Conservation (phyloP, 2,888 invertebrate species). For the Bunonema sp. region DNA sequence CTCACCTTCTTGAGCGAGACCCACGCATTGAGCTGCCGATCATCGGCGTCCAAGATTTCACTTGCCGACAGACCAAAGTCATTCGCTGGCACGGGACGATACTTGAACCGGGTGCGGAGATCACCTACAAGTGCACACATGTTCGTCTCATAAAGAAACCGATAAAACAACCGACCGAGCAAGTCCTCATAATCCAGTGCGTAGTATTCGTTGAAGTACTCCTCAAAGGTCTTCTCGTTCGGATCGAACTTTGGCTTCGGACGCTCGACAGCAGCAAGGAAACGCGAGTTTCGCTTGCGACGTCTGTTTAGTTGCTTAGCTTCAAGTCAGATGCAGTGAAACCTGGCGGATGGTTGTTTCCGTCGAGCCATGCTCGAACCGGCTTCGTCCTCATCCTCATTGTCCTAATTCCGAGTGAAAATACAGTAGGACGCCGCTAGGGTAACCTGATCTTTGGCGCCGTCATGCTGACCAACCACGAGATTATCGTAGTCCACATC, state of each 20-base stretch:
- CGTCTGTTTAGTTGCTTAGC: too few species aligned
- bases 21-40: constrained; percentile 85
- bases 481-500: too few species aligned
- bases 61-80: constrained; percentile 75
- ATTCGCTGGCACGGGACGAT: constrained; percentile 68
- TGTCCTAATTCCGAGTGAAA: too few species aligned
- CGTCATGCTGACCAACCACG: too few species aligned
- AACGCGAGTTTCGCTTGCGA: constrained; percentile 54
- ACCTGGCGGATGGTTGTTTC: too few species aligned
- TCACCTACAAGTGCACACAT: constrained; percentile 48
- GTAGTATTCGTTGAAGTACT: constrained; percentile 87
- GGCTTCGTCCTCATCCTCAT: too few species aligned
- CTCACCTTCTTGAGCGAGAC: constrained; percentile 65
- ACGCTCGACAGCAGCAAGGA: constrained; percentile 59
- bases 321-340: too few species aligned
- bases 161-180: constrained; percentile 51
- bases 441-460: too few species aligned
- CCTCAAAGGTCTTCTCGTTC: constrained; percentile 60
- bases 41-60: constrained; percentile 81
- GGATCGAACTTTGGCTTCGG: constrained; percentile 76
- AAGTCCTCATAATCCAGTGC: constrained; percentile 85
- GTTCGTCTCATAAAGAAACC: background rate
- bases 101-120: constrained; percentile 74
- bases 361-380: too few species aligned
- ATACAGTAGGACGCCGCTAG: too few species aligned